Evolutionary conservation across 2,888 invertebrate species (phyloP), one percentile per base, ranked within the genome.

Genomic region (Chrysolina oricalcia): DNA sequence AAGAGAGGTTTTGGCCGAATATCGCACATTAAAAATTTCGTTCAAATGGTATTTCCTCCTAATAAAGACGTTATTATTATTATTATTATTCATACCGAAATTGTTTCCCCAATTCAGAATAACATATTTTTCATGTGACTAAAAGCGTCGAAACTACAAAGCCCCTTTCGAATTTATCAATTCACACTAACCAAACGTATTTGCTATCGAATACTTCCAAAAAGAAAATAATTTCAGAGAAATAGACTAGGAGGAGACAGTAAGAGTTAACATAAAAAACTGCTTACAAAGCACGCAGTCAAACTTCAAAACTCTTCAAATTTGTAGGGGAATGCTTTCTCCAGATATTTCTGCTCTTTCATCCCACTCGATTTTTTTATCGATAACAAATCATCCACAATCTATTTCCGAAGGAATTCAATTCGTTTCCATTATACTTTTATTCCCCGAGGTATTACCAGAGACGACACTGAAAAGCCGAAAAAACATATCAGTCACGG

Each of bases 401-500:
- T 53, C 23, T 11, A 53, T 53, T 53, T 53, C 21, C 53, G 21
- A 21, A 53, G 19, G 53, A 53, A 53, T 53, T 19, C 53, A 21
- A 53, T 53, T 19, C 53, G 19, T 53, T 53, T 53, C 13, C 53
- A 53, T 53, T 53, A 21, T 53, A 53, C 53, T 53, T 21, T 53
- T 21, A 59, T 27, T 59, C 35, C 27, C 59, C n/a, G 35, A 27
- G 35, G 35, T 59, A 59, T 59, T n/a, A 15, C n/a, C 2, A 5
- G 27, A 59, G 59, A 59, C 59, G 59, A 59, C n/a, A 27, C 59
- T 59, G 59, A n/a, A 35, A 59, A 35, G 27, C 15, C 59, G 27
- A 35, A 27, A 59, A 59, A 59, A 59, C 27, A 59, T 59, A 59
- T 59, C 59, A 59, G 27, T 59, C 59, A 59, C 27, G 35, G 19